Evolutionary conservation across 2,888 invertebrate genomes (phyloP).

Genomic region (Zonitis immaculata): DNA sequence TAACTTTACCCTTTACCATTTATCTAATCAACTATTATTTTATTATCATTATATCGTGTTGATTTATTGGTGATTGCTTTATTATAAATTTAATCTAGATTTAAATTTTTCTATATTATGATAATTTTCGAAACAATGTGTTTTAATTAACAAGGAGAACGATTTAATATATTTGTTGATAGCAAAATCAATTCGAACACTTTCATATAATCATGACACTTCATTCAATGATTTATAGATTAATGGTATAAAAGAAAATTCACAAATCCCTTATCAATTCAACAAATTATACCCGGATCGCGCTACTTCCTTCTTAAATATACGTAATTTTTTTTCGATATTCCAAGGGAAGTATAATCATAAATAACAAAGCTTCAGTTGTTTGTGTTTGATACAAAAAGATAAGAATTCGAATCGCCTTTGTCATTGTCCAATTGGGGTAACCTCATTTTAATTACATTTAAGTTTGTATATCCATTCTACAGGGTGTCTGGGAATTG

Average conservation of each 20-base stretch:
- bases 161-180: slow-evolving; percentile 22
- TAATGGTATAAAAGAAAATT: background rate
- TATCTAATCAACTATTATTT: slow-evolving; percentile 25
- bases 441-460: slow-evolving; percentile 16
- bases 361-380: background rate
- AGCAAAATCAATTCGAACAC: slow-evolving; percentile 38
- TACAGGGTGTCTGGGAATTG: no score
- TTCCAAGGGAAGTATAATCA: background rate
- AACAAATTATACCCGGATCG: background rate
- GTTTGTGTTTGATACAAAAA: background rate
- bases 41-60: slow-evolving; percentile 5
- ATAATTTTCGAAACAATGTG: slow-evolving; percentile 5
- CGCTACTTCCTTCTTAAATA: background rate
- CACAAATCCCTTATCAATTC: background rate
- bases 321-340: no score
- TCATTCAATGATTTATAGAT: slow-evolving; percentile 1
- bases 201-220: slow-evolving; percentile 24
- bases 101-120: no score
- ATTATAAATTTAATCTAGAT: background rate
- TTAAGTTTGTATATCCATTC: slow-evolving; percentile 10
- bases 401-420: slow-evolving; percentile 6
- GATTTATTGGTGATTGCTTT: background rate
- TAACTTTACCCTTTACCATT: slow-evolving; percentile 33
- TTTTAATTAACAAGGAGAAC: slow-evolving; percentile 14
- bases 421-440: slow-evolving; percentile 10